Evolutionary conservation across 2,888 invertebrate genomes (phyloP).

Genomic region (Sympetrum striolatum): DNA sequence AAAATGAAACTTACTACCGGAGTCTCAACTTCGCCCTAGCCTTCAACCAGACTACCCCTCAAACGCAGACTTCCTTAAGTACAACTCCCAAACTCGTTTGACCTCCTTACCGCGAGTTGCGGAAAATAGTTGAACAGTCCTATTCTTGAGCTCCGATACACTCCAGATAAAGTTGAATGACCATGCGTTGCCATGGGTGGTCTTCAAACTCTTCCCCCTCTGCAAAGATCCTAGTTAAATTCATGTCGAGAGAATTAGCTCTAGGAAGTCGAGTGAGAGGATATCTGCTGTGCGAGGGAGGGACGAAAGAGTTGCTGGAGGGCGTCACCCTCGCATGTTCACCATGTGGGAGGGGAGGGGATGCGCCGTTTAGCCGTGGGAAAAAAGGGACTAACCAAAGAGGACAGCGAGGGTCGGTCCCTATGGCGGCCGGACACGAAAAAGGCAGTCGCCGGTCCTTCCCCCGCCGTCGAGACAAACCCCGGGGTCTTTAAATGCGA

Average conservation of each 20-base stretch:
- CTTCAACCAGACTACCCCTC: too few relatives aligned
- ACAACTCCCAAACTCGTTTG: too few relatives aligned
- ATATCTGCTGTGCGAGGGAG: background rate
- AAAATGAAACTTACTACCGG: too few relatives aligned
- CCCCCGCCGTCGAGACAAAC: background rate
- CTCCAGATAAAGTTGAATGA: background rate
- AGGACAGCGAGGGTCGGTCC: background rate
- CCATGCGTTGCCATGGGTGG: background rate
- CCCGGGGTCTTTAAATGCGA: background rate
- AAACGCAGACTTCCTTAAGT: too few relatives aligned
- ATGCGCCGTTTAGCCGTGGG: background rate
- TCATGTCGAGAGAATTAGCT: background rate
- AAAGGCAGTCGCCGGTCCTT: background rate
- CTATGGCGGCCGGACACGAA: background rate
- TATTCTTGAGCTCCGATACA: too few relatives aligned
- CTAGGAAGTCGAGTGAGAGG: background rate
- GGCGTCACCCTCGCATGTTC: background rate
- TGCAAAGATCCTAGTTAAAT: too few relatives aligned
- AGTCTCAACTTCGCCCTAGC: too few relatives aligned
- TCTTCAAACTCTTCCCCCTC: background rate
- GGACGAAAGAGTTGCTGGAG: background rate
- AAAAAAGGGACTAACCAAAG: background rate
- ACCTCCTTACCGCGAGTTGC: too few relatives aligned
- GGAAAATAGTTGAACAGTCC: too few relatives aligned
- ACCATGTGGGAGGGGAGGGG: background rate